Evolutionary conservation across 2,888 invertebrate species (phyloP), one percentile per base, ranked within the genome.

Genomic region (Euzetes globulus): DNA sequence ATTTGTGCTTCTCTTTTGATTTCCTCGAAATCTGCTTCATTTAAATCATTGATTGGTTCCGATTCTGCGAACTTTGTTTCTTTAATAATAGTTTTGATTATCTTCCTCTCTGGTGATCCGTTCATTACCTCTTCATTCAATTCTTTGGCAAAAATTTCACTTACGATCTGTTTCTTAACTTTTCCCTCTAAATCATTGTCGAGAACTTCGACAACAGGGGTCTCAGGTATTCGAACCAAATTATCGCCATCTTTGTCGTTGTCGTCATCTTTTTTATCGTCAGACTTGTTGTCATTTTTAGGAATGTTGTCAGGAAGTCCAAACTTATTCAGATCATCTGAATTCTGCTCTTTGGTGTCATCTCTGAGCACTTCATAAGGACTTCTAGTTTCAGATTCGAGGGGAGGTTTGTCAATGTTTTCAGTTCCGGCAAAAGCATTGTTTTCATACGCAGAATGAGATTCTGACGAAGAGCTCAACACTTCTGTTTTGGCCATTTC

Each of bases 131-230:
- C 78, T 74, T 79, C 78, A 41, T 79, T 78, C 29, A 79, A 73
- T 70, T 78, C 79, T 73, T 78, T 77, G 33, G 77, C 75, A 71
- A 79, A 77, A 50, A 79, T 79, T 74, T 79, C 79, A 37, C 76
- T 78, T 60, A 77, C 75, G 52, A 79, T 79, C n/a, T 79, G 79
- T 68, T 78, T 75, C 70, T 74, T 78, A 47, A 79, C 76, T 72
- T 76, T 75, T 45, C 76, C 72, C 73, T 78, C 70, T 7, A 70
- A 17, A 25, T 70, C 77, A 50, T 71, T 75, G 41, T 50, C 73
- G 17, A 27, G 22, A 70, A 75, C 75, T 63, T 76, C 77, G 60
- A 74, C 74, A 22, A 65, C 71, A 33, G 27, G 68, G 19, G 50
- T 74, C 73, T 75, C 72, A 70, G 75, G 50, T 58, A 76, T 55